phyloP scores from a whole-genome alignment of 2,888 invertebrate species.

The Epinotia nisella region DNA sequence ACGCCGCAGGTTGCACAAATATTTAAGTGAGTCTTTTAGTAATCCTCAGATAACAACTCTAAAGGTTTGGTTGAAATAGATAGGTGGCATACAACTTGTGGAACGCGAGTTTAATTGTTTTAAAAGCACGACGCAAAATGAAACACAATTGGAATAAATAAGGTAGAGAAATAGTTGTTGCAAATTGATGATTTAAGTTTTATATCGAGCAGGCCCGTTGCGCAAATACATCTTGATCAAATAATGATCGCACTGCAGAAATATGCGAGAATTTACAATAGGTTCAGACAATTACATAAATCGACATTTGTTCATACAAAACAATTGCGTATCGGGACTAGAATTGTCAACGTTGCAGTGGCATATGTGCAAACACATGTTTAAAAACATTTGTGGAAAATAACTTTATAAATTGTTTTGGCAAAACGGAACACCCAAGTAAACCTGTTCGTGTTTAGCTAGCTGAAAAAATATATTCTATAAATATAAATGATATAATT shows the following conservation, averaged over 20 bases:
- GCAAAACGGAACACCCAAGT: constrained; percentile 41
- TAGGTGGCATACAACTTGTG: constrained; percentile 5
- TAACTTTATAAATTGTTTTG: constrained; percentile 22
- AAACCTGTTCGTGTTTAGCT: constrained; percentile 56
- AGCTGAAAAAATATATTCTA: constrained; percentile 64
- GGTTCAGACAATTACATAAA: constrained; percentile 43
- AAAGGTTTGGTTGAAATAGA: constrained; percentile 14
- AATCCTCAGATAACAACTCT: constrained; percentile 17
- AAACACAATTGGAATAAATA: constrained; percentile 33
- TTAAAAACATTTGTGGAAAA: constrained; percentile 37
- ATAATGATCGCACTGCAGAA: constrained; percentile 43
- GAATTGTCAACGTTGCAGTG: constrained; percentile 56
- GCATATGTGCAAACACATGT: constrained; percentile 60
- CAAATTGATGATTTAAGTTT: constrained; percentile 37
- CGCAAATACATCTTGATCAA: constrained; percentile 39
- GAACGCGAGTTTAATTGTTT: constrained; percentile 14
- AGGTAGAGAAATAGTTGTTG: constrained; percentile 29
- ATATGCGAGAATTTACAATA: constrained; percentile 42
- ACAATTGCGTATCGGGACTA: constrained; percentile 51
- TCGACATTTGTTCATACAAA: constrained; percentile 51
- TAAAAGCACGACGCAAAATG: constrained; percentile 24
- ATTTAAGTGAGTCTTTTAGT: constrained; percentile 39
- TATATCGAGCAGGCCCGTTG: constrained; percentile 41
- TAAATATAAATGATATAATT: constrained; percentile 70
- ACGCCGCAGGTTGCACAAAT: constrained; percentile 39